These are phyloP conservation scores for Spilosoma lubricipeda DNA, from an alignment of 2,888 invertebrate genomes.

Conservation along the genomic window DNA sequence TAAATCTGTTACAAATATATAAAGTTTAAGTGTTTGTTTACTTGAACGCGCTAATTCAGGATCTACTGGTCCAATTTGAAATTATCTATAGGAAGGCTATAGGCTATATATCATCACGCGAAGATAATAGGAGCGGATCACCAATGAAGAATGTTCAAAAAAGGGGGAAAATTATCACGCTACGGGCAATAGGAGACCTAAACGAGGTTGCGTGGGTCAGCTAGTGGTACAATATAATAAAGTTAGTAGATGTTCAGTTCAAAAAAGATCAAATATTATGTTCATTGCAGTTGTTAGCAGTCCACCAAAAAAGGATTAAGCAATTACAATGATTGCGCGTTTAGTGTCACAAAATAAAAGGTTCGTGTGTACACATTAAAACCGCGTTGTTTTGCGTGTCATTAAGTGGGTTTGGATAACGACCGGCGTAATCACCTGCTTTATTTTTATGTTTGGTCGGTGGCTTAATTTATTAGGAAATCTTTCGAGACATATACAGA, in stretches of 20 bases:
- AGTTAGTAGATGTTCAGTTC: background rate
- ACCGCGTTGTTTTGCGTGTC: conserved; percentile 24
- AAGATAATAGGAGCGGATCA: too few relatives aligned
- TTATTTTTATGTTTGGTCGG: conserved; percentile 19
- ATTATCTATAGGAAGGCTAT: too few relatives aligned
- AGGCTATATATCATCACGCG: too few relatives aligned
- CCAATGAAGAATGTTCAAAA: too few relatives aligned
- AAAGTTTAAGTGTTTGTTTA: too few relatives aligned
- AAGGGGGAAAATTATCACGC: too few relatives aligned
- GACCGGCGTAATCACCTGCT: conserved; percentile 22
- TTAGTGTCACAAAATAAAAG: conserved; percentile 20
- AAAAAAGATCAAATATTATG: background rate
- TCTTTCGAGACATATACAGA: background rate
- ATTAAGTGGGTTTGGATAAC: conserved; percentile 27
- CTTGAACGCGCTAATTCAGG: too few relatives aligned
- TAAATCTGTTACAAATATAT: too few relatives aligned
- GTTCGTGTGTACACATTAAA: conserved; percentile 25
- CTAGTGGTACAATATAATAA: too few relatives aligned
- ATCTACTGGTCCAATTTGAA: too few relatives aligned
- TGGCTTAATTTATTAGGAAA: conserved; percentile 1
- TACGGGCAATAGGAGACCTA: too few relatives aligned
- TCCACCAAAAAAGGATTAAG: conserved; percentile 17
- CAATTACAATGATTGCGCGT: conserved; percentile 16
- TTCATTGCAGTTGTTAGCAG: background rate
- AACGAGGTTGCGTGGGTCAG: too few relatives aligned